phyloP scores from a whole-genome alignment of 2,888 invertebrate species.

The Polyommatus icarus region DNA sequence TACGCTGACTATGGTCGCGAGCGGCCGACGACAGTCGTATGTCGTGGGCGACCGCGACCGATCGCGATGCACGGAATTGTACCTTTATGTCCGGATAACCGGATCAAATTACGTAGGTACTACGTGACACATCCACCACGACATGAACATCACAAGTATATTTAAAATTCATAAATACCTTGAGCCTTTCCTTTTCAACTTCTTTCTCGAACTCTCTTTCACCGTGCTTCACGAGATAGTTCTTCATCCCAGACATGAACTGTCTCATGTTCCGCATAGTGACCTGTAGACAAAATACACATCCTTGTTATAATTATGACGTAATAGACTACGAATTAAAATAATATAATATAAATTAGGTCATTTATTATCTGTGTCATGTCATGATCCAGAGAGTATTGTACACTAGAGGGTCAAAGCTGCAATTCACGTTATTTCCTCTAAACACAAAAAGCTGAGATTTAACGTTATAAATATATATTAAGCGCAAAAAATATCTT shows the following conservation, averaged over 20 bases:
- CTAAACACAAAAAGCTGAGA: too few relatives aligned
- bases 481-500: too few relatives aligned
- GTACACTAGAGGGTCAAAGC: not conserved
- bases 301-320: not conserved
- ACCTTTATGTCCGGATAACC: too few relatives aligned
- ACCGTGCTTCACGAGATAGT: conserved; percentile 97
- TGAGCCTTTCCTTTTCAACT: conserved; percentile 91
- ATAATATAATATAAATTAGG: not conserved
- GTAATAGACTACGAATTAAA: not conserved
- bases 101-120: too few relatives aligned
- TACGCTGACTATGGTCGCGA: too few relatives aligned
- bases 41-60: too few relatives aligned
- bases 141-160: too few relatives aligned
- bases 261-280: conserved; percentile 96
- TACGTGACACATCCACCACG: too few relatives aligned
- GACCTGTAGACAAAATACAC: conserved; percentile 66
- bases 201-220: conserved; percentile 95
- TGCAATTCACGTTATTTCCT: not conserved
- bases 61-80: too few relatives aligned
- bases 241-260: conserved; percentile 99
- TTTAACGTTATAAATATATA: too few relatives aligned
- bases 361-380: not conserved
- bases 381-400: not conserved
- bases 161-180: conserved; percentile 66
- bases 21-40: too few relatives aligned